Conservation (phyloP, 1,140 invertebrate genomes). For the silkworm (Bombyx mori) region ASM3026992v2 NC_085129.1:9274501-9275000, state of each 20-base stretch:
- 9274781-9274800: conserved; percentile 17
- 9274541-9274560: no score
- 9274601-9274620: neutral
- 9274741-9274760: conserved; percentile 37
- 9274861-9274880: neutral
- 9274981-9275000: no score
- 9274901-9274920: no score
- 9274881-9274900: no score
- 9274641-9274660: conserved; percentile 24
- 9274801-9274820: conserved; percentile 39
- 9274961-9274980: no score
- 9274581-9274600: no score
- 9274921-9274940: no score
- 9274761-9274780: conserved; percentile 37
- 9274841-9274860: conserved; percentile 12
- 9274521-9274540: no score
- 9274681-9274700: conserved; percentile 33
- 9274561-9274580: no score
- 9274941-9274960: no score
- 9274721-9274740: conserved; percentile 52
- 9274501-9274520: no score
- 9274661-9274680: conserved; percentile 31
- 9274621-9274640: conserved; percentile 28
- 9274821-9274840: conserved; percentile 23
- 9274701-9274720: conserved; percentile 40